Evolutionary conservation across 2,797 vertebrate species (phyloP).

Genomic region (Amphiprion clarkii): DNA sequence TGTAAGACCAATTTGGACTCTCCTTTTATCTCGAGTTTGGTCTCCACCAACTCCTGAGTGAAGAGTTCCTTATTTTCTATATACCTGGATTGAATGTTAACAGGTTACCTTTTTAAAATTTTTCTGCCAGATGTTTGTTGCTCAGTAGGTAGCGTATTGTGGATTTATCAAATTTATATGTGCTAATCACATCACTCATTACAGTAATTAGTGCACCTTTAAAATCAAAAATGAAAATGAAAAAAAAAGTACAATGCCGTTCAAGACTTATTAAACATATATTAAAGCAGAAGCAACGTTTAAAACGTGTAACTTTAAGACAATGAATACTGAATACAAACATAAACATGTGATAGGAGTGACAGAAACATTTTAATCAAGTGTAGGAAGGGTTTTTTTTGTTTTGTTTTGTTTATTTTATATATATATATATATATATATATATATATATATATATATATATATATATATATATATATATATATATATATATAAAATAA

Average conservation of each 20-base stretch:
- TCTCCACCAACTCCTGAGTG: background rate
- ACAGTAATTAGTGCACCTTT: background rate
- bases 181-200: background rate
- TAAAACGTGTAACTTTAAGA: background rate
- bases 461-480: too few species aligned
- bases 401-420: too few species aligned
- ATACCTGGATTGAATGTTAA: background rate
- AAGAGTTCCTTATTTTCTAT: background rate
- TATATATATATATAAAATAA: too few species aligned
- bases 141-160: background rate
- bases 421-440: too few species aligned
- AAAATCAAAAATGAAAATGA: background rate
- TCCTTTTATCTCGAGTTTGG: background rate
- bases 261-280: background rate
- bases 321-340: background rate
- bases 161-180: background rate
- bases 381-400: too few species aligned
- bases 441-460: too few species aligned
- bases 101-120: background rate
- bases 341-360: background rate
- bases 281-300: background rate
- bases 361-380: background rate
- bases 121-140: background rate
- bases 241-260: background rate
- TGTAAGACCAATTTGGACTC: too few species aligned